These are phyloP conservation scores for Lepidocolaptes lacrymiger DNA, from an alignment of 2,797 vertebrate genomes.

Conservation along the genomic window DNA sequence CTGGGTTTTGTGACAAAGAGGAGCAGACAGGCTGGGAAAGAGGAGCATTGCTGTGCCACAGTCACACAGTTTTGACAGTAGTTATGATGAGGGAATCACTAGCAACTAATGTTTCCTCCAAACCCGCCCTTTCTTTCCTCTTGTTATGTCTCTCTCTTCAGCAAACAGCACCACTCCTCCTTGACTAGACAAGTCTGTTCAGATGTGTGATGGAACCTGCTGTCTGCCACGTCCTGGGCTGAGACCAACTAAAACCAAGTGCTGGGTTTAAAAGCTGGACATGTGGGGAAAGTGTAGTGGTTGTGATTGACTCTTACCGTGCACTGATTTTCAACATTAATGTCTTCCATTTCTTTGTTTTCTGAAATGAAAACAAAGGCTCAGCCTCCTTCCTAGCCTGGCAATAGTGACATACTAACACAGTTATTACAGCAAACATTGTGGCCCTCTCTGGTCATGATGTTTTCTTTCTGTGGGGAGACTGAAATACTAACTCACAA, in stretches of 20 bases:
- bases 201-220: neutral
- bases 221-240: neutral
- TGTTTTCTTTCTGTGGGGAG: slow-evolving; percentile 72
- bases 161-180: slow-evolving; percentile 18
- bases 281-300: rapidly evolving
- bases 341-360: slow-evolving; percentile 14
- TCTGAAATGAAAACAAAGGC: slow-evolving; percentile 27
- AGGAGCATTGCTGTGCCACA: neutral
- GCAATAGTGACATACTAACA: slow-evolving; percentile 60
- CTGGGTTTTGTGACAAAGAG: neutral
- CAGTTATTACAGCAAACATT: slow-evolving; percentile 63
- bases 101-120: neutral
- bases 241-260: neutral
- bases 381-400: slow-evolving; percentile 7
- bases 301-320: neutral
- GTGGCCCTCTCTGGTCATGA: slow-evolving; percentile 29
- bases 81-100: neutral
- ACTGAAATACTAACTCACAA: slow-evolving; percentile 71
- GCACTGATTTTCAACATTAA: neutral
- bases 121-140: neutral
- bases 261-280: neutral
- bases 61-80: neutral
- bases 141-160: neutral
- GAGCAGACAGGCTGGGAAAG: neutral
- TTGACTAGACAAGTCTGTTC: neutral